A percentile compares a stretch with the other conserved stretches of the same genome.
Conservation (phyloP, 1,140 invertebrate species). For the Meloidogyne hapla region DNA sequence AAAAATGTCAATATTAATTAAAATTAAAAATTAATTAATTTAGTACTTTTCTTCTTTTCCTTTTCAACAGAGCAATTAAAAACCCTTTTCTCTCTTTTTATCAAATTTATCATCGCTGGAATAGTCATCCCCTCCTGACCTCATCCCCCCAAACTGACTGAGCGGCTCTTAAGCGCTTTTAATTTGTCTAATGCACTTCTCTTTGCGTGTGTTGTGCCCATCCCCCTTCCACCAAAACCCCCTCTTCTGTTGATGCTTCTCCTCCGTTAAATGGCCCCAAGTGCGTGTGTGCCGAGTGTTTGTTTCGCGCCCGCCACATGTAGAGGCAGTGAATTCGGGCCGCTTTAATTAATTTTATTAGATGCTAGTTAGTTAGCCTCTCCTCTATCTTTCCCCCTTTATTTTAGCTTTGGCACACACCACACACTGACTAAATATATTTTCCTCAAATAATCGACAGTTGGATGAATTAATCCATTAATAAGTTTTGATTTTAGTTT, state of each 20-base stretch:
- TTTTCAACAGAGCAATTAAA: neutral
- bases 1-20: neutral
- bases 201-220: conserved; percentile 4
- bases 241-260: conserved; percentile 2
- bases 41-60: neutral
- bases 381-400: neutral
- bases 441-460: no score
- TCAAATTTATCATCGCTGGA: neutral
- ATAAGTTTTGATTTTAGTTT: no score
- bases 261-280: neutral
- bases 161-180: conserved; percentile 27
- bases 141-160: neutral
- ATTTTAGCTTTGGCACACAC: no score
- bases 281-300: conserved; percentile 12
- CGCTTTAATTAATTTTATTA: conserved; percentile 34
- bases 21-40: conserved; percentile 2
- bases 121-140: neutral
- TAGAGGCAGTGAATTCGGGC: neutral
- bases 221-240: neutral
- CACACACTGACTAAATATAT: no score
- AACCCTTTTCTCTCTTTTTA: neutral
- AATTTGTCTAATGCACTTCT: conserved; percentile 28
- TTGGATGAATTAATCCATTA: no score
- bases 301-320: conserved; percentile 24
- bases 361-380: conserved; percentile 16